These are phyloP conservation scores for Anhinga anhinga DNA, from an alignment of 2,113 vertebrate genomes.

Conservation along the genomic window DNA sequence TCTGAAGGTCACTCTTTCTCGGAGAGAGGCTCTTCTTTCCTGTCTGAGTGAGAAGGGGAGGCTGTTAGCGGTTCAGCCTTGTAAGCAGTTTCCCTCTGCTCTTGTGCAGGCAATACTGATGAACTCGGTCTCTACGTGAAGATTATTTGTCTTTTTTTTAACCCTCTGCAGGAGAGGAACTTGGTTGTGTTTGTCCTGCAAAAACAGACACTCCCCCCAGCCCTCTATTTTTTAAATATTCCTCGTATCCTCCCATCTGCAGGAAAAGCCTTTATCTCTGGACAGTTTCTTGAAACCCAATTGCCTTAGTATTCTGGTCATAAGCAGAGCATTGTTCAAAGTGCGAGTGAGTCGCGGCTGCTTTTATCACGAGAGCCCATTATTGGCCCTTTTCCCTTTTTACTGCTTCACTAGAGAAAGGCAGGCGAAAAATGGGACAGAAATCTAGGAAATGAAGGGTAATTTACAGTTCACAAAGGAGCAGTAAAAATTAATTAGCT, in stretches of 20 bases:
- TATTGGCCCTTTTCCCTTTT: conserved; percentile 56
- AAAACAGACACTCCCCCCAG: background rate
- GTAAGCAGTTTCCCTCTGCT: conserved; percentile 56
- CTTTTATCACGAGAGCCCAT: conserved; percentile 37
- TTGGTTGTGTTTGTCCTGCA: background rate
- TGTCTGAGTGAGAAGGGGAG: background rate
- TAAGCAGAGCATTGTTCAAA: conserved; percentile 31
- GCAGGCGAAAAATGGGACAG: conserved; percentile 41
- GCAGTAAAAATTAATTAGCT: conserved; percentile 70
- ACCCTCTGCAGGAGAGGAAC: background rate
- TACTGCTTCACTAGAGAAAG: conserved; percentile 46
- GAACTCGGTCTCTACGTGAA: background rate
- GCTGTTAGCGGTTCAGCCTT: conserved; percentile 4
- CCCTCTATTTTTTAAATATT: background rate
- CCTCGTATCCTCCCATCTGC: conserved; percentile 5
- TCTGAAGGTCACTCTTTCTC: conserved; percentile 55
- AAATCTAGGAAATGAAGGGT: conserved; percentile 68
- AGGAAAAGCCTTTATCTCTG: conserved; percentile 42
- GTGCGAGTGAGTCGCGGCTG: background rate
- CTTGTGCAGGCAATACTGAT: conserved; percentile 41
- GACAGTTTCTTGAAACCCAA: conserved; percentile 23
- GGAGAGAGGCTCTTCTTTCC: conserved; percentile 21
- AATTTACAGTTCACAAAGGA: conserved; percentile 69
- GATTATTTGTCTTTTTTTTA: conserved; percentile 10
- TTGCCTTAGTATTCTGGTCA: conserved; percentile 48